Conservation (phyloP, 2,113 vertebrate species). For the Hippopotamus amphibius region DNA sequence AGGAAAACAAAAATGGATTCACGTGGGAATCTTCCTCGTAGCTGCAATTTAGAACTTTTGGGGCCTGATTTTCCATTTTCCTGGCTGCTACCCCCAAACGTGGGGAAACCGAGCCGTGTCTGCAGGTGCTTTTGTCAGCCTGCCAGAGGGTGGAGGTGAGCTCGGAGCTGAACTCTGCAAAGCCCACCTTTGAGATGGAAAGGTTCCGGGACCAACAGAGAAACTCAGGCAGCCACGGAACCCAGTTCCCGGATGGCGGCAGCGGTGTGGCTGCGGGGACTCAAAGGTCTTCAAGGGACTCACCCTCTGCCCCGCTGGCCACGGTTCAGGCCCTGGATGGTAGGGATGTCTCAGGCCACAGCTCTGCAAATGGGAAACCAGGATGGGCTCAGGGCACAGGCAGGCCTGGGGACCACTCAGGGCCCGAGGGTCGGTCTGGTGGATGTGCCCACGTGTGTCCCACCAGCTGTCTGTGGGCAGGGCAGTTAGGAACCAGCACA, state of each 20-base stretch:
- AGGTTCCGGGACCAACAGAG: background rate
- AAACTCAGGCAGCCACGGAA: background rate
- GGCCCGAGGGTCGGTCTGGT: background rate
- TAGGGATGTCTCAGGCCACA: background rate
- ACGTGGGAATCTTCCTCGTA: conserved; percentile 82
- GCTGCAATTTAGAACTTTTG: conserved; percentile 85
- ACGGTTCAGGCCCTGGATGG: background rate
- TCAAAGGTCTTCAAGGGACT: background rate
- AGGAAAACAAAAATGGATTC: conserved; percentile 83
- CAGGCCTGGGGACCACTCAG: background rate
- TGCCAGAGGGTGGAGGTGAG: conserved; percentile 76
- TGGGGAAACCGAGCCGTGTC: conserved; percentile 80
- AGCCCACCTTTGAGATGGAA: conserved; percentile 67
- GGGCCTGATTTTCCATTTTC: conserved; percentile 83
- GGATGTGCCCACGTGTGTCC: fast-evolving
- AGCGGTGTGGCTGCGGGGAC: fast-evolving
- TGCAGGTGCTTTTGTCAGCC: conserved; percentile 70
- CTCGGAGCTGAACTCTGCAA: conserved; percentile 47
- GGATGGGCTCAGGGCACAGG: background rate
- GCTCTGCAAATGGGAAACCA: background rate
- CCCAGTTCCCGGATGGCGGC: fast-evolving
- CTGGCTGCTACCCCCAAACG: conserved; percentile 75
- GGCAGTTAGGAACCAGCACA: background rate
- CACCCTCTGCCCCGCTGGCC: background rate
- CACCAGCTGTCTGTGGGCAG: background rate